phyloP scores from a whole-genome alignment of 2,888 invertebrate genomes.

The Prosapia bicincta region DNA sequence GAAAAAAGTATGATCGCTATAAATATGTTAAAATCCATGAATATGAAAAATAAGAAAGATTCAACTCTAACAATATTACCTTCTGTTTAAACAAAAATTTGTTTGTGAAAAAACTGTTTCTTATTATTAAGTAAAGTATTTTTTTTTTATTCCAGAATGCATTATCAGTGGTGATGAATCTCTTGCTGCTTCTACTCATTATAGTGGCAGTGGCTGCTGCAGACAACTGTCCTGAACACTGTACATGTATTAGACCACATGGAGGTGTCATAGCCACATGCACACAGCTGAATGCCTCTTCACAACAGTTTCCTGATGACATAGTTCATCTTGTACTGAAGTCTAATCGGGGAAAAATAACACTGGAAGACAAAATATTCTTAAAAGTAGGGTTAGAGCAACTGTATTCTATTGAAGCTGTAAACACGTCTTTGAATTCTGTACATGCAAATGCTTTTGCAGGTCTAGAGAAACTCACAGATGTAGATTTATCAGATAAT shows the following conservation, averaged over 20 bases:
- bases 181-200: not conserved
- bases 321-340: not conserved
- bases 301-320: slow-evolving; percentile 11
- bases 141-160: not conserved
- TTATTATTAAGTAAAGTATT: too few species aligned
- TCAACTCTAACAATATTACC: too few species aligned
- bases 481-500: slow-evolving; percentile 66
- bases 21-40: too few species aligned
- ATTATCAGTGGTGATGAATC: not conserved
- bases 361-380: slow-evolving; percentile 58
- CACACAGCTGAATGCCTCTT: not conserved
- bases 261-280: not conserved
- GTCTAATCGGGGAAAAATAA: slow-evolving; percentile 2
- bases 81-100: too few species aligned
- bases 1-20: too few species aligned
- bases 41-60: too few species aligned
- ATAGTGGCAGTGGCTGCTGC: not conserved
- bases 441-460: slow-evolving; percentile 68
- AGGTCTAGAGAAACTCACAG: slow-evolving; percentile 61
- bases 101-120: too few species aligned
- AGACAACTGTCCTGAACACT: slow-evolving; percentile 4
- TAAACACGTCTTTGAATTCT: slow-evolving; percentile 63
- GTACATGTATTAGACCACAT: not conserved
- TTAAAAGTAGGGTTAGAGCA: slow-evolving; percentile 60
- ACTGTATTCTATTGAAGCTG: slow-evolving; percentile 64